Percentiles rank a stretch among this genome's conserved stretches.
phyloP scores from a whole-genome alignment of 1,140 invertebrate genomes.

The Globodera rostochiensis region DNA sequence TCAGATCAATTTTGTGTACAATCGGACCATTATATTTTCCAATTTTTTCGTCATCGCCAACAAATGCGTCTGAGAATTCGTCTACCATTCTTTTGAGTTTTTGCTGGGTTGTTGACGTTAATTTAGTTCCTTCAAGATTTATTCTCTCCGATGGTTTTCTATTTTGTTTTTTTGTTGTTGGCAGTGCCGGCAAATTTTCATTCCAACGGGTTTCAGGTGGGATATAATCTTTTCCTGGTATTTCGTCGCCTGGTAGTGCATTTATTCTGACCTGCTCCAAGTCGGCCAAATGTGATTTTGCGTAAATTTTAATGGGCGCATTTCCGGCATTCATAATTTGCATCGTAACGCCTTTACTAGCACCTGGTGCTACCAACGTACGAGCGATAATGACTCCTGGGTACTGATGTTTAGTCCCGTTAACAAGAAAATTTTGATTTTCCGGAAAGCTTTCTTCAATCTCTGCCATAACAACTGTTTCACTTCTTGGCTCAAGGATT shows the following conservation, averaged over 20 bases:
- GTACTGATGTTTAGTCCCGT: no score
- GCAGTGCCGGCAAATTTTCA: neutral
- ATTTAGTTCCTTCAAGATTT: neutral
- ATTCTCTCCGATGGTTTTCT: neutral
- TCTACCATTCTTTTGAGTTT: neutral
- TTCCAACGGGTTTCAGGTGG: no score
- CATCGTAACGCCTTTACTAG: no score
- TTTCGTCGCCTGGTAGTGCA: no score
- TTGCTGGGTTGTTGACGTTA: neutral
- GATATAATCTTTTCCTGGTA: no score
- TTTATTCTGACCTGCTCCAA: no score
- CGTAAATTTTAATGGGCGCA: no score
- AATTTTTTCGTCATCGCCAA: neutral
- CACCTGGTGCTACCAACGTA: no score
- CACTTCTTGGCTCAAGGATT: neutral
- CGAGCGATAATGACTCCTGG: no score
- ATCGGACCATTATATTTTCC: neutral
- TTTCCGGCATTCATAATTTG: no score
- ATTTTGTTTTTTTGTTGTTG: neutral
- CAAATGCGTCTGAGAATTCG: neutral
- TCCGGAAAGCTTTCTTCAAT: neutral
- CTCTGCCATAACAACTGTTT: neutral
- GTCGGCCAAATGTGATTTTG: no score
- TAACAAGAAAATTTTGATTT: no score
- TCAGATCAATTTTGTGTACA: constrained; percentile 1